Conservation (phyloP, 2,888 invertebrate genomes). For the Phoenoteleia sp. region DNA sequence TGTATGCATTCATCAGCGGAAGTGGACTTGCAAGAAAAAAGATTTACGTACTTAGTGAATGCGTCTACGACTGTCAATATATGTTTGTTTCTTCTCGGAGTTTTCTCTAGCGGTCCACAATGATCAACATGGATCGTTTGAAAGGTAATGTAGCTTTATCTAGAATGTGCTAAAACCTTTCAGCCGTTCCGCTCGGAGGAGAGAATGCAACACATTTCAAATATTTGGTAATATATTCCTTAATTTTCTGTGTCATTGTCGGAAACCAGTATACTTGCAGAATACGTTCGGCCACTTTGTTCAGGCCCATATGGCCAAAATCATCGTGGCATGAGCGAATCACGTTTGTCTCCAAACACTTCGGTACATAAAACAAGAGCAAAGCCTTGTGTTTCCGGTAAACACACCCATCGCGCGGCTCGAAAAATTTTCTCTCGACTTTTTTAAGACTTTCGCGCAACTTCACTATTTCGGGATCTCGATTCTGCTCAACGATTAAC, state of each 20-base stretch:
- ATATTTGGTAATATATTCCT: constrained; percentile 25
- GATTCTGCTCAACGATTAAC: constrained; percentile 56
- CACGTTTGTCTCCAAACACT: constrained; percentile 49
- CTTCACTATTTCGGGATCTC: constrained; percentile 47
- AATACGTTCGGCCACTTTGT: too few relatives aligned
- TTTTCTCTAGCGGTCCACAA: constrained; percentile 75
- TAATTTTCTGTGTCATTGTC: constrained; percentile 10
- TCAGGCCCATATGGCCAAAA: too few relatives aligned
- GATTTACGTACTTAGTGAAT: constrained; percentile 75
- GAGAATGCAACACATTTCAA: constrained; percentile 24
- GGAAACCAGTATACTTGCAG: constrained; percentile 54
- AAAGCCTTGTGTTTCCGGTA: constrained; percentile 64
- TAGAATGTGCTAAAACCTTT: constrained; percentile 76
- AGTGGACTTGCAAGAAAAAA: constrained; percentile 70
- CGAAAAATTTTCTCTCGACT: constrained; percentile 59
- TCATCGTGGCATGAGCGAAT: constrained; percentile 62
- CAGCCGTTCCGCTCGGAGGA: constrained; percentile 51
- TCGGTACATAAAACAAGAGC: constrained; percentile 64
- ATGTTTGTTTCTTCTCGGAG: constrained; percentile 55
- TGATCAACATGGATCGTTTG: constrained; percentile 77
- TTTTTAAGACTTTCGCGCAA: too few relatives aligned
- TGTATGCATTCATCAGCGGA: constrained; percentile 55
- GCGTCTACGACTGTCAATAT: constrained; percentile 75
- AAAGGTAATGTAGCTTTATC: constrained; percentile 75
- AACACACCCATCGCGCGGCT: constrained; percentile 69